Percentiles rank a stretch among this genome's conserved stretches.
phyloP scores from a whole-genome alignment of 2,888 invertebrate species.

The Chromoteleia sp. region DNA sequence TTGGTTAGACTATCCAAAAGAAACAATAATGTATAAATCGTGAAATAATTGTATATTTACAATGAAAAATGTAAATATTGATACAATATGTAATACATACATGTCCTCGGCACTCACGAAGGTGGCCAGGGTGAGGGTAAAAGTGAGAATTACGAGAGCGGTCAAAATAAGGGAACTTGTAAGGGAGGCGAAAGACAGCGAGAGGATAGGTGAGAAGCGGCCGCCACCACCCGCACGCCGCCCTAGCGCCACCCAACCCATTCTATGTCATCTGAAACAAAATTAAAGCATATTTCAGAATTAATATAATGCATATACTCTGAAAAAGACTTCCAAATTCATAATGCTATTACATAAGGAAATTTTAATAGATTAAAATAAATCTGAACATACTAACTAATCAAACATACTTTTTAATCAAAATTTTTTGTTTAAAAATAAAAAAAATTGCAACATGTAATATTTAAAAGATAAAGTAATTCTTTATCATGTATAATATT shows the following conservation, averaged over 20 bases:
- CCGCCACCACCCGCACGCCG: conserved; percentile 86
- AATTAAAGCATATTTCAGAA: conserved; percentile 50
- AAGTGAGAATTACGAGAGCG: conserved; percentile 81
- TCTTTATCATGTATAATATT: no score
- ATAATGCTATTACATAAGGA: no score
- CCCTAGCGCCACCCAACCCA: conserved; percentile 95
- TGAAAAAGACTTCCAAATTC: no score
- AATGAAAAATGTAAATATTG: not conserved
- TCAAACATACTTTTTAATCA: no score
- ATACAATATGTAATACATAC: conserved; percentile 78
- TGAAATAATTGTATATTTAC: not conserved
- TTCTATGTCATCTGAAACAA: conserved; percentile 94
- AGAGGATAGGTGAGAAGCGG: conserved; percentile 84
- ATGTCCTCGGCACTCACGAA: conserved; percentile 83
- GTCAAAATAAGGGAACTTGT: conserved; percentile 82
- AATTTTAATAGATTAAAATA: no score
- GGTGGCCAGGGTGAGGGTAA: conserved; percentile 82
- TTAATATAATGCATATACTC: no score
- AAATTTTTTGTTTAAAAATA: no score
- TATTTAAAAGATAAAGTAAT: no score
- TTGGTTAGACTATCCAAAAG: not conserved
- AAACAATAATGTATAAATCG: no score
- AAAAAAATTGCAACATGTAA: no score
- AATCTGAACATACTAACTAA: no score
- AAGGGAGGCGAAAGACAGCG: conserved; percentile 84